Evolutionary conservation across 1,140 invertebrate genomes (phyloP).

Genomic region (Dinoponera quadriceps): DNA sequence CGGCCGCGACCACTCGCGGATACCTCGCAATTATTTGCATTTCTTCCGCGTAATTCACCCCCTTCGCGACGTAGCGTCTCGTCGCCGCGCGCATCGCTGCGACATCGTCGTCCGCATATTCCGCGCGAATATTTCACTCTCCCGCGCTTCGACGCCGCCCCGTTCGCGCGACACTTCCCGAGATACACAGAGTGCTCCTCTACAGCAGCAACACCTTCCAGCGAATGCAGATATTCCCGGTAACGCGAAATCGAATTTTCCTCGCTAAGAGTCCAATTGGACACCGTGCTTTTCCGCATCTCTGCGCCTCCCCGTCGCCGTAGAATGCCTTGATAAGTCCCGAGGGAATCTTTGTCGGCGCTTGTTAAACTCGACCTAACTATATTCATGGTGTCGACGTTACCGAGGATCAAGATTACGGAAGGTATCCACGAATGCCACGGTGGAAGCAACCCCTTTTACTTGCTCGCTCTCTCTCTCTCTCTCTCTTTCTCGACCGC

Average conservation of each 20-base stretch:
- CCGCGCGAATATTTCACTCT: conserved; percentile 28
- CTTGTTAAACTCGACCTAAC: conserved; percentile 10
- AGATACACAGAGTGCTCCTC: neutral
- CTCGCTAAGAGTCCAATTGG: conserved; percentile 16
- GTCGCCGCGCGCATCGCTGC: neutral
- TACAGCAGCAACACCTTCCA: conserved; percentile 5
- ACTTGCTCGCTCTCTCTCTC: too few species aligned
- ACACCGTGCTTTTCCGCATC: neutral
- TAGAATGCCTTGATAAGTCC: neutral
- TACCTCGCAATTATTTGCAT: conserved; percentile 58
- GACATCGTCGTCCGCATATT: conserved; percentile 34
- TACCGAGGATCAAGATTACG: neutral
- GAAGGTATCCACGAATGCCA: neutral
- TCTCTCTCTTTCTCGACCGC: neutral
- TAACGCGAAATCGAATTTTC: conserved; percentile 27
- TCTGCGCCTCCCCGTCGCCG: neutral
- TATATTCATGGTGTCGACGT: neutral
- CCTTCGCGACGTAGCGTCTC: neutral
- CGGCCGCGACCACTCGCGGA: neutral
- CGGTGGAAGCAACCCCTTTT: too few species aligned
- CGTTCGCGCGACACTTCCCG: conserved; percentile 8
- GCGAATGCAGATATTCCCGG: conserved; percentile 9
- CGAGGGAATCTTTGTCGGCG: neutral
- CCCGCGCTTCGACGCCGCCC: neutral
- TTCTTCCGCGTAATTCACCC: conserved; percentile 54